phyloP scores from a whole-genome alignment of 1,140 invertebrate genomes.

The Cyclina sinensis region DNA sequence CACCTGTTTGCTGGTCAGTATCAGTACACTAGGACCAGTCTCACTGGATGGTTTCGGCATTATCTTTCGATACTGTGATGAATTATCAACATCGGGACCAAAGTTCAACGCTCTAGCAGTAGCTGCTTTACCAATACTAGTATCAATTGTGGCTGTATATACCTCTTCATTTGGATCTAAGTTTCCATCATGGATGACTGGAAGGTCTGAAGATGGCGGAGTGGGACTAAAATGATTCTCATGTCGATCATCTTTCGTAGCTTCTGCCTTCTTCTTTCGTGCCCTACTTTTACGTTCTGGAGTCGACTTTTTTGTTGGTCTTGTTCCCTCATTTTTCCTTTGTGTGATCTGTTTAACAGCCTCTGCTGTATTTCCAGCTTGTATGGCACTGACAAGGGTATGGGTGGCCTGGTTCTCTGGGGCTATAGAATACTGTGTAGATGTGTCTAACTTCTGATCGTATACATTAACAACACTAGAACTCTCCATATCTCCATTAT shows the following conservation, averaged over 20 bases:
- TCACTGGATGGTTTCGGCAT: conserved; percentile 6
- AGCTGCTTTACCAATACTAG: not conserved
- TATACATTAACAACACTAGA: conserved; percentile 37
- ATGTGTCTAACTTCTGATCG: conserved; percentile 18
- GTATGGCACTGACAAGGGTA: not conserved
- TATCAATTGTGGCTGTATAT: conserved; percentile 8
- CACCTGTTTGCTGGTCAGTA: not conserved
- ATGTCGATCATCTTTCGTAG: not conserved
- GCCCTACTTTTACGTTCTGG: not conserved
- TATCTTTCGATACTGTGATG: conserved; percentile 25
- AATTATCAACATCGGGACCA: conserved; percentile 31
- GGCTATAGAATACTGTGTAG: conserved; percentile 30
- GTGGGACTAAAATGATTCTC: not conserved
- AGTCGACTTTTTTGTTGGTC: not conserved
- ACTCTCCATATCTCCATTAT: not conserved
- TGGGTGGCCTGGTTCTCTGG: conserved; percentile 38
- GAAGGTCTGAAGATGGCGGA: not conserved
- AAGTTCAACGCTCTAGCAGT: conserved; percentile 53
- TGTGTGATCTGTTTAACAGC: not conserved
- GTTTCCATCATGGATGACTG: not conserved
- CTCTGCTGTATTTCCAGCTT: conserved; percentile 1
- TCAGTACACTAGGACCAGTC: not conserved
- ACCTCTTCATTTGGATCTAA: not conserved
- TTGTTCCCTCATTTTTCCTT: not conserved
- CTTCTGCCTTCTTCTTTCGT: not conserved